phyloP scores from a whole-genome alignment of 2,797 vertebrate genomes.

The Perdix hodgsoniae region DNA sequence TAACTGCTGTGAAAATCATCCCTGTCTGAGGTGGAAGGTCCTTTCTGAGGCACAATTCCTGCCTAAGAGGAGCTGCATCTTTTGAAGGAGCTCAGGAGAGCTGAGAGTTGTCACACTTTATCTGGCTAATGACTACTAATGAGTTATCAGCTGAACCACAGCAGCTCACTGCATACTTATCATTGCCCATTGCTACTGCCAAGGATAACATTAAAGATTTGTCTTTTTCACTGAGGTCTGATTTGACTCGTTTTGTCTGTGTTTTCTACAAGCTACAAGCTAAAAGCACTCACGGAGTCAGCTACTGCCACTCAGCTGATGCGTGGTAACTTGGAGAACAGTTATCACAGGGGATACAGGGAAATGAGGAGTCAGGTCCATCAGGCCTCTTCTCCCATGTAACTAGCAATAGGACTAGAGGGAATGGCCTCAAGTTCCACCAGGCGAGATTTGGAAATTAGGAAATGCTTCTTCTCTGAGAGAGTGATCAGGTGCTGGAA shows the following conservation, averaged over 20 bases:
- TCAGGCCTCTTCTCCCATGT: background rate
- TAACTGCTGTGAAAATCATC: background rate
- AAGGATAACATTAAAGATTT: background rate
- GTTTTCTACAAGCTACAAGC: background rate
- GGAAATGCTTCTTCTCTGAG: too few species aligned
- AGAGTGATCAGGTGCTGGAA: too few species aligned
- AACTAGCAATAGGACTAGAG: too few species aligned
- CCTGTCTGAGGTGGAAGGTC: background rate
- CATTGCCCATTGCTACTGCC: background rate
- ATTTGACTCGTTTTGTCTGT: background rate
- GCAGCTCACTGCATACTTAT: background rate
- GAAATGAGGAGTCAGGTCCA: background rate
- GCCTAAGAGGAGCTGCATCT: background rate
- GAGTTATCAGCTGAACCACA: background rate
- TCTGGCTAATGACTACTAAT: constrained; percentile 8
- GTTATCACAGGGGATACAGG: background rate
- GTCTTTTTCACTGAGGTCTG: background rate
- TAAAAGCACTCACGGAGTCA: background rate
- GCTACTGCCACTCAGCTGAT: background rate
- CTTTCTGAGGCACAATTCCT: background rate
- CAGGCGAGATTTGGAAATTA: too few species aligned
- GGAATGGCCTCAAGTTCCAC: too few species aligned
- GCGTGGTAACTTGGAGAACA: background rate
- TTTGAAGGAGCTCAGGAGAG: constrained; percentile 4
- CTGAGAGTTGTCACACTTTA: background rate